Conservation (phyloP, 2,888 invertebrate species). For the Stegophylla sp. region DNA sequence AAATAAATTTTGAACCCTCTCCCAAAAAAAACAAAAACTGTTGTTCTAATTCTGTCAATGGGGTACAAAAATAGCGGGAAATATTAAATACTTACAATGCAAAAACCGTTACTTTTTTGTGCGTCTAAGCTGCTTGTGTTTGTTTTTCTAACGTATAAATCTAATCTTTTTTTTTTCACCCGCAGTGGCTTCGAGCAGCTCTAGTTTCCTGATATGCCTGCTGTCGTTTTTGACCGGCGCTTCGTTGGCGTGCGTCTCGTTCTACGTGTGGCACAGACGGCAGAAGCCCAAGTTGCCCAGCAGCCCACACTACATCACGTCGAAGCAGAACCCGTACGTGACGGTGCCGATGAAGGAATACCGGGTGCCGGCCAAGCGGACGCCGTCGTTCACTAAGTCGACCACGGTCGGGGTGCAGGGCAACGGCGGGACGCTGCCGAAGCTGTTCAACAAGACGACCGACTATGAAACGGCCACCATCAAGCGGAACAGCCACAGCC, state of each 20-base stretch:
- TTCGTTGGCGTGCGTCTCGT: conserved; percentile 65
- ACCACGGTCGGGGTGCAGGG: conserved; percentile 64
- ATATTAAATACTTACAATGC: too few relatives aligned
- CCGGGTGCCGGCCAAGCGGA: conserved; percentile 68
- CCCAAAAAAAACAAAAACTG: too few relatives aligned
- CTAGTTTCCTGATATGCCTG: conserved; percentile 65
- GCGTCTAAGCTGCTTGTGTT: too few relatives aligned
- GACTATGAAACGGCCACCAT: conserved; percentile 82
- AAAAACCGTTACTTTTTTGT: too few relatives aligned
- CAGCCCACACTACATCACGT: conserved; percentile 81
- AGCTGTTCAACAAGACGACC: conserved; percentile 69
- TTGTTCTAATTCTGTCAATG: too few relatives aligned
- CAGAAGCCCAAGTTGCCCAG: conserved; percentile 72
- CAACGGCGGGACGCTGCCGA: conserved; percentile 69
- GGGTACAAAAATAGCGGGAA: too few relatives aligned
- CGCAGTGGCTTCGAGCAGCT: conserved; percentile 21
- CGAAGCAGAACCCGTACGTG: conserved; percentile 84
- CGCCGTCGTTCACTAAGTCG: conserved; percentile 72
- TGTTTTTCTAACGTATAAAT: too few relatives aligned
- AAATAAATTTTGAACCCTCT: too few relatives aligned
- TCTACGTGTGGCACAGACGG: conserved; percentile 67
- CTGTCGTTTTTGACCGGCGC: conserved; percentile 66
- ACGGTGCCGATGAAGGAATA: conserved; percentile 82
- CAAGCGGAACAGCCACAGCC: conserved; percentile 75
- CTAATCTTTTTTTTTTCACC: neutral